Evolutionary conservation across 37 sponge, comb jelly and placozoan species (phyloP), one percentile per base, ranked within the genome.

Genomic region (Amphimedon queenslandica): DNA sequence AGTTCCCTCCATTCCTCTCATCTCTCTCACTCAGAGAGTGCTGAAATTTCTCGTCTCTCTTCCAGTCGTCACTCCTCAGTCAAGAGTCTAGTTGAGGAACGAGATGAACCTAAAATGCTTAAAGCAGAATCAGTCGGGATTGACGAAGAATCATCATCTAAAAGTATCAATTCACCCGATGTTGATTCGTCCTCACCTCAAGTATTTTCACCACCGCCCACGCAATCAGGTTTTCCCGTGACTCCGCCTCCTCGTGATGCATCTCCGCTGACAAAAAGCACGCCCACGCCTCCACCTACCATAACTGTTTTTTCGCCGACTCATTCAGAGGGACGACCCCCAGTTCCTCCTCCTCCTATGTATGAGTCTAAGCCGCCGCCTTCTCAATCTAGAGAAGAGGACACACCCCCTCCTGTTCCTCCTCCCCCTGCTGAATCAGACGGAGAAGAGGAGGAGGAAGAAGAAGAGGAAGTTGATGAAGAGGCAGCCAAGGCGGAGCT

Each of bases 21-120:
- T 13, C 37, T 37, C 8, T 31, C n/a, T 33, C 23, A 34, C 68
- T 37, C 37, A 4, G 35, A 67, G 37, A 37, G 39, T 37, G 23
- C 4, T 30, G 68, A 67, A 13, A 37, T 13, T 10, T 67, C 68
- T 13, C 34, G 30, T 10, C 32, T 18, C 42, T 70, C 71, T 13
- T 28, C 71, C 51, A 64, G 3, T 63, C 37, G 11, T 18, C 53
- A 47, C 5, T n/a, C 24, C 61, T 60, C 61, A 25, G 61, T 60
- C 28, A 60, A n/a, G 27, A 60, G 61, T n/a, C 27, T 71, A 0
- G 80, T 79, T 21, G 63, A 42, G n/a, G 80, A 71, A 34, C 4
- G 28, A 13, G 63, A 29, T 23, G 65, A 35, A 32, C 80, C 80
- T 0, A 11, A 30, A 27, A 71, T 79, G 1, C 70, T 40, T 2